These are phyloP conservation scores for Dasyprocta punctata DNA, from an alignment of 2,113 vertebrate species.

Conservation along the genomic window DNA sequence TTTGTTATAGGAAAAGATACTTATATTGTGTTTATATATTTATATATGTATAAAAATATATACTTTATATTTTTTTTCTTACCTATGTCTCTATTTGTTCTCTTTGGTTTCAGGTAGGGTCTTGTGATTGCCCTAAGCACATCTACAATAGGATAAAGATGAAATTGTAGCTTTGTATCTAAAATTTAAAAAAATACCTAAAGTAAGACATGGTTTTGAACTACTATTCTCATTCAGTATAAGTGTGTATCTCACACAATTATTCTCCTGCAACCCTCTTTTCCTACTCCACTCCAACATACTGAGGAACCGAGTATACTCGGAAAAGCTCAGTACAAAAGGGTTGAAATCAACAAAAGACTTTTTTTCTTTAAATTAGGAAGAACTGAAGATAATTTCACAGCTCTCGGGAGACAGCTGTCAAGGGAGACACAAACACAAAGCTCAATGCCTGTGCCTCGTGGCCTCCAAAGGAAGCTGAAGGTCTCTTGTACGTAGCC, in stretches of 20 bases:
- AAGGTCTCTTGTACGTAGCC: background rate
- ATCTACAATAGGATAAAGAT: background rate
- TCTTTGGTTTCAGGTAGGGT: background rate
- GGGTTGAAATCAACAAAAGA: background rate
- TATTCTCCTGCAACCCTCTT: background rate
- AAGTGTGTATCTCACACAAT: background rate
- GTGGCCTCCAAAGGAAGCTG: background rate
- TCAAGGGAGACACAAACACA: background rate
- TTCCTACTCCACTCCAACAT: background rate
- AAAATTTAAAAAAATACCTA: background rate
- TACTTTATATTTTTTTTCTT: background rate
- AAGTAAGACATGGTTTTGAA: background rate
- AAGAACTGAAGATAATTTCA: background rate
- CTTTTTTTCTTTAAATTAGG: constrained; percentile 17
- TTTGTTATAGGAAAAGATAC: background rate
- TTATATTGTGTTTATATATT: background rate
- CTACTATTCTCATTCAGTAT: background rate
- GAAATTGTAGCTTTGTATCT: constrained; percentile 7
- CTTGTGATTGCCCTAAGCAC: background rate
- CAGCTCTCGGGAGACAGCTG: background rate
- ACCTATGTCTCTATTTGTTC: background rate
- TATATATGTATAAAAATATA: too few species aligned
- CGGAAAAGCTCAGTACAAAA: background rate
- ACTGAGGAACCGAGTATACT: background rate
- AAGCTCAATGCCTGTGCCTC: background rate